Evolutionary conservation across 2,113 vertebrate genomes (phyloP).

Genomic region (Prunella fulvescens): DNA sequence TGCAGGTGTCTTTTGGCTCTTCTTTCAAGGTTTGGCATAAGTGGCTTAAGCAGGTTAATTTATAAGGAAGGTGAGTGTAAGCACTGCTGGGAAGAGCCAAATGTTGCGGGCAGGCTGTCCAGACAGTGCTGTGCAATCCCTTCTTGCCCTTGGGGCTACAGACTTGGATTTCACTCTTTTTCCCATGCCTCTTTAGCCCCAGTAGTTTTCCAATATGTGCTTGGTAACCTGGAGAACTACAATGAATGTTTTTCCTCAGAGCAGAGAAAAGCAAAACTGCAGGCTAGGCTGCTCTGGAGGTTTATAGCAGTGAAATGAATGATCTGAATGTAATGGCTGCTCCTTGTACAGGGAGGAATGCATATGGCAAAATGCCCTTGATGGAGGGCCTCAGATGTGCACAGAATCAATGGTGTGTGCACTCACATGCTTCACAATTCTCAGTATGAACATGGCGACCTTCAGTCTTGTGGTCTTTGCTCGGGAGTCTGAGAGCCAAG

Average conservation of each 20-base stretch:
- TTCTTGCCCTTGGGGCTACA: neutral
- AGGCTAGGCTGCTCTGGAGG: neutral
- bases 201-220: neutral
- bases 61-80: neutral
- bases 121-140: neutral
- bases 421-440: neutral
- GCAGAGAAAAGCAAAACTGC: neutral
- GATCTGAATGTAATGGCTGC: neutral
- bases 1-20: neutral
- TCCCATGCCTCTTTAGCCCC: neutral
- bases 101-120: neutral
- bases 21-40: neutral
- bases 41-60: neutral
- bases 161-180: neutral
- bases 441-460: neutral
- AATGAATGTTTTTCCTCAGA: neutral
- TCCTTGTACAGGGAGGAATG: neutral
- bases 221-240: neutral
- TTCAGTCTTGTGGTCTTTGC: conserved; percentile 18
- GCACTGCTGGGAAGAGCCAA: neutral
- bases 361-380: neutral
- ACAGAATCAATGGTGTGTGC: neutral
- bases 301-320: neutral
- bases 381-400: neutral
- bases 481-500: neutral